Base-by-base conservation (phyloP, 2,888 invertebrate species). In the Zaprionus bogoriensis region DNA sequence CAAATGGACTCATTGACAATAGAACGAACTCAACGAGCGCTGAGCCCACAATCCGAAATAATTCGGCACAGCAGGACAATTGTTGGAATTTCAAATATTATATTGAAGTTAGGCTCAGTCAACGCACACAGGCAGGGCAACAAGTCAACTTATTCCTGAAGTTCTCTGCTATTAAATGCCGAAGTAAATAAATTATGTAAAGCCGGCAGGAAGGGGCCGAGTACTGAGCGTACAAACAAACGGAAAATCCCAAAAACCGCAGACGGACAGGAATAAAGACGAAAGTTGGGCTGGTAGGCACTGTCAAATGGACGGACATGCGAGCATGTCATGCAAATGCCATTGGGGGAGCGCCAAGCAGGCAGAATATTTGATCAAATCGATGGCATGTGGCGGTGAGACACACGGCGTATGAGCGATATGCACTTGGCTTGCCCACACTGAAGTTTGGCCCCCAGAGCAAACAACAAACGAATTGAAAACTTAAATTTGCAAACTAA, bases 401-500 rank as follows among this genome's bases (percentile, higher is more conserved):
- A 38, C n/a, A 25, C 27, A 6, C 4, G 28, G 36, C 41, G 42
- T 51, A 63, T 52, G 44, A 36, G 45, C 41, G 47, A 67, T 46
- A 44, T 53, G 41, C 19, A 6, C 57, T 53, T 45, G 19, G 59
- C 28, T 32, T 20, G 9, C 19, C 4, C 32, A n/a, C 19, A 44
- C 19, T 27, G 23, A 6, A 41, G 4, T 52, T 51, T 42, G 3
- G 1, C n/a, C 14, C 19, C 14, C 14, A 14, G 36, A 36, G 7
- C 1, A 58, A 52, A 25, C 17, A 54, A 70, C 41, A 63, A 57
- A 38, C 7, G 5, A 48, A 54, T 47, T 27, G 17, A 27, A 46
- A 62, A 74, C 58, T 55, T 58, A 30, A 69, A 61, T 58, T 61
- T 42, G 10, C 30, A 55, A 54, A 50, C 53, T 57, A 47, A 51